A percentile compares a stretch with the other conserved stretches of the same genome.
These are phyloP conservation scores for Apotomis turbidana DNA, from an alignment of 2,888 invertebrate genomes.

Conservation along the genomic window DNA sequence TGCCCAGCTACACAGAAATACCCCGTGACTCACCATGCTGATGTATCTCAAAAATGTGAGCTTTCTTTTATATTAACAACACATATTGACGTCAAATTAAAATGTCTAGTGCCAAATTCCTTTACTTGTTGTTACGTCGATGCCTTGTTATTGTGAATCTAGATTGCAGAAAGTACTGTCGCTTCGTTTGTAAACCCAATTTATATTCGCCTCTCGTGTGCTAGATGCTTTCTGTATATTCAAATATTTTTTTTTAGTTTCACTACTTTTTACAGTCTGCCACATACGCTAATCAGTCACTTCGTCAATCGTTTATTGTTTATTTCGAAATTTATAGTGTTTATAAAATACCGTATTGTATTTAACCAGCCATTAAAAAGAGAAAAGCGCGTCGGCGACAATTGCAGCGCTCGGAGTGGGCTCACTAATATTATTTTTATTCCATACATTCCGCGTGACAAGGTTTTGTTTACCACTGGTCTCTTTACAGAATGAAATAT, in stretches of 20 bases:
- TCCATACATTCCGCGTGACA: constrained; percentile 51
- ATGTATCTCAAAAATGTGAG: constrained; percentile 67
- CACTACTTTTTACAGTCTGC: constrained; percentile 25
- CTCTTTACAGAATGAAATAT: constrained; percentile 55
- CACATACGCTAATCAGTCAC: constrained; percentile 10
- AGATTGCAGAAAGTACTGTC: constrained; percentile 12
- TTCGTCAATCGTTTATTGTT: not conserved
- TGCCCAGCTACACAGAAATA: constrained; percentile 31
- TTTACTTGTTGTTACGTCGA: constrained; percentile 11
- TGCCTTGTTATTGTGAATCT: constrained; percentile 19
- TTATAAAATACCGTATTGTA: constrained; percentile 5
- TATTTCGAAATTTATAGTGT: constrained; percentile 4
- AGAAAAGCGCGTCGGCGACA: not conserved
- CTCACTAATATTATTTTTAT: constrained; percentile 17
- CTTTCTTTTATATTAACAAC: constrained; percentile 41
- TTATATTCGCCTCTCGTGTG: constrained; percentile 29
- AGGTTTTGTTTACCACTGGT: constrained; percentile 58
- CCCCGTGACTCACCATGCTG: constrained; percentile 49
- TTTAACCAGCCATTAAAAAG: constrained; percentile 5
- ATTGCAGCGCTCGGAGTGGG: constrained; percentile 2
- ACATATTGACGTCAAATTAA: constrained; percentile 39
- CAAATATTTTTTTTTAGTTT: constrained; percentile 34
- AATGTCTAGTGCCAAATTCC: constrained; percentile 36
- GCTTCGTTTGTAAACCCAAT: constrained; percentile 19
- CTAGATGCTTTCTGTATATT: constrained; percentile 33